phyloP scores from a whole-genome alignment of 2,888 invertebrate species.

The Venusia cambrica region DNA sequence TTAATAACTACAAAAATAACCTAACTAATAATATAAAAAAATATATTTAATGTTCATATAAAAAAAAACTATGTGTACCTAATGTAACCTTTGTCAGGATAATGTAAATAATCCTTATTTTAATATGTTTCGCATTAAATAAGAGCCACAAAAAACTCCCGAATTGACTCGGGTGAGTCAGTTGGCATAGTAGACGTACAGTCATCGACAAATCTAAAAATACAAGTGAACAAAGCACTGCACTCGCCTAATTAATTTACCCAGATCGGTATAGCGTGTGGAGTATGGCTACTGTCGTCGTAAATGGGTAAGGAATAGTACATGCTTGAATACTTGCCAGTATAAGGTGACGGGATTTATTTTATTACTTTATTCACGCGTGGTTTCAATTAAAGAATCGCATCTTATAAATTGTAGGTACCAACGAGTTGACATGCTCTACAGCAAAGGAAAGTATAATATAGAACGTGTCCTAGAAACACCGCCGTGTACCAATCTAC shows the following conservation, averaged over 20 bases:
- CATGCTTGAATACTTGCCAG: too few species aligned
- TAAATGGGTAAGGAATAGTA: slow-evolving; percentile 54
- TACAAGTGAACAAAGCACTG: slow-evolving; percentile 38
- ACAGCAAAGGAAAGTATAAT: too few species aligned
- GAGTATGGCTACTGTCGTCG: slow-evolving; percentile 53
- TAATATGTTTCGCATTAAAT: slow-evolving; percentile 13
- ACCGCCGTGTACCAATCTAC: too few species aligned
- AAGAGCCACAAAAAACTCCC: slow-evolving; percentile 20
- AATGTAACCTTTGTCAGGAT: too few species aligned
- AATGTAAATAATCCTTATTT: neutral
- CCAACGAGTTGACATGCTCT: neutral
- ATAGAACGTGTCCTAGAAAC: too few species aligned
- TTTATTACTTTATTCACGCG: slow-evolving; percentile 8
- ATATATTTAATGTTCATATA: too few species aligned
- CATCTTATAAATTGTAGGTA: slow-evolving; percentile 1
- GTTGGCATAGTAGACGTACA: slow-evolving; percentile 48
- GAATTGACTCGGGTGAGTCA: slow-evolving; percentile 30
- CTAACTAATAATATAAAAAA: too few species aligned
- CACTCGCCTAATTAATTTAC: slow-evolving; percentile 33
- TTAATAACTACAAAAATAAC: too few species aligned
- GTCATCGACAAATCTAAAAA: slow-evolving; percentile 42
- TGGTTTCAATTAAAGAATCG: too few species aligned
- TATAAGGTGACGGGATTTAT: too few species aligned
- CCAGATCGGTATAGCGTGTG: slow-evolving; percentile 33
- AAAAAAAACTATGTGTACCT: too few species aligned